Conservation (phyloP, 1,140 invertebrate genomes). For the Drosophila bifasciata region DNA sequence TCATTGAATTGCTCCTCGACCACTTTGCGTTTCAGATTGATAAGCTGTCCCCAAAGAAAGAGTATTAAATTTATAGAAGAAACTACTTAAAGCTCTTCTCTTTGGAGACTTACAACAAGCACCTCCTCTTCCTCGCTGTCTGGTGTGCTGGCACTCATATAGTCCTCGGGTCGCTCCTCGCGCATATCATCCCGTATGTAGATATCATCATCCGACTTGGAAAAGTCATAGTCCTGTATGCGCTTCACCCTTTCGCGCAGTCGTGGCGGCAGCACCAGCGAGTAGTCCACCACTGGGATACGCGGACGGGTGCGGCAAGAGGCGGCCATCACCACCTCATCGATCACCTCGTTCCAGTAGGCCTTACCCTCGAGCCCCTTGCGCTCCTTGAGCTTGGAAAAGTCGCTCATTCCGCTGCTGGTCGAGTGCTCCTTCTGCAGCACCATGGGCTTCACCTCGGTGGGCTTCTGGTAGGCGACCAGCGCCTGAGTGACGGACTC, state of each 20-base stretch:
- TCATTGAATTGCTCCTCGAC: conserved; percentile 71
- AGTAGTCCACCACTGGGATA: conserved; percentile 67
- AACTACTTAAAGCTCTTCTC: no score
- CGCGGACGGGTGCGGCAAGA: conserved; percentile 55
- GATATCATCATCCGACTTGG: conserved; percentile 66
- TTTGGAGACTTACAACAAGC: conserved; percentile 25
- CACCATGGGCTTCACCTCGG: conserved; percentile 25
- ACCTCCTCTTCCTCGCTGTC: conserved; percentile 59
- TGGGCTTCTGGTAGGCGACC: conserved; percentile 2
- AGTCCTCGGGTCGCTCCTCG: conserved; percentile 59
- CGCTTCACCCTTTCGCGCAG: conserved; percentile 63
- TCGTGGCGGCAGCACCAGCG: conserved; percentile 61
- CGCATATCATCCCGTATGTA: conserved; percentile 68
- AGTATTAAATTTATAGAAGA: neutral
- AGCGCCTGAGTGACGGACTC: conserved; percentile 5
- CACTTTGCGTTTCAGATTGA: conserved; percentile 47
- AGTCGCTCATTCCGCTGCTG: conserved; percentile 48
- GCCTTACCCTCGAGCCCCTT: conserved; percentile 36
- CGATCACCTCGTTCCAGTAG: conserved; percentile 66
- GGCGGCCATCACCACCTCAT: conserved; percentile 58
- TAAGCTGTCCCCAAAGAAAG: conserved; percentile 18
- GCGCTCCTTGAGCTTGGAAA: conserved; percentile 37
- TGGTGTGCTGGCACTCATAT: conserved; percentile 48
- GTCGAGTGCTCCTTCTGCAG: conserved; percentile 40
- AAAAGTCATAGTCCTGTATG: conserved; percentile 74